A percentile compares a stretch with the other conserved stretches of the same genome.
These are phyloP conservation scores for Pogoniulus pusillus DNA, from an alignment of 2,797 vertebrate genomes.

Conservation along the genomic window DNA sequence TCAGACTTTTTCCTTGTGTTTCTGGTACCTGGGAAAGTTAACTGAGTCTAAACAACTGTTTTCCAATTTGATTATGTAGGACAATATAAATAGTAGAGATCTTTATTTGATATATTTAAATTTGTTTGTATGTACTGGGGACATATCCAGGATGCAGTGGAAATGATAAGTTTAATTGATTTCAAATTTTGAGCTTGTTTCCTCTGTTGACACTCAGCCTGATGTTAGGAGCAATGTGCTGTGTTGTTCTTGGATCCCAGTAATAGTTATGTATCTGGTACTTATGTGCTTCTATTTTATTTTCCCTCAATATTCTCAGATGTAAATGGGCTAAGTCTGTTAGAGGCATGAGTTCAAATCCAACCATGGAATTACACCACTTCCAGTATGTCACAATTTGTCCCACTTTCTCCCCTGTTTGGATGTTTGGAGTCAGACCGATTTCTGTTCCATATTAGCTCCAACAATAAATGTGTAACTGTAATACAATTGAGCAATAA, in stretches of 20 bases:
- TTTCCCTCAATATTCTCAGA: not conserved
- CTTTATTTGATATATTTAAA: slow-evolving; percentile 17
- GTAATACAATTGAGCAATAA: not conserved
- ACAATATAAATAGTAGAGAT: slow-evolving; percentile 12
- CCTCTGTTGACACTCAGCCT: not conserved
- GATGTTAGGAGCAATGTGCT: not conserved
- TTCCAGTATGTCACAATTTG: not conserved
- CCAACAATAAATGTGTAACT: not conserved
- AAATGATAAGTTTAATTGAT: slow-evolving; percentile 52
- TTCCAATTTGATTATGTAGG: not conserved
- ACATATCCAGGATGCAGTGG: slow-evolving; percentile 8
- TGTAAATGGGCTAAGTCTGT: not conserved
- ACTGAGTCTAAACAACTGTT: not conserved
- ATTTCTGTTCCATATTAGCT: not conserved
- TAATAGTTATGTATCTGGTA: not conserved
- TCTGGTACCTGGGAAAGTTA: slow-evolving; percentile 20
- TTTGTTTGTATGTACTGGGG: slow-evolving; percentile 51
- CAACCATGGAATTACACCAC: not conserved
- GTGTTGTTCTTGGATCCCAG: slow-evolving; percentile 15
- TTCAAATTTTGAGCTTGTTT: slow-evolving; percentile 45
- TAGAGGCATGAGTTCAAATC: not conserved
- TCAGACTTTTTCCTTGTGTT: not conserved
- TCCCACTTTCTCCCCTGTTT: not conserved
- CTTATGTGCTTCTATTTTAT: not conserved
- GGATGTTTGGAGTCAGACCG: not conserved